Conservation (phyloP, 2,113 vertebrate species). For the Bujurquina vittata region DNA sequence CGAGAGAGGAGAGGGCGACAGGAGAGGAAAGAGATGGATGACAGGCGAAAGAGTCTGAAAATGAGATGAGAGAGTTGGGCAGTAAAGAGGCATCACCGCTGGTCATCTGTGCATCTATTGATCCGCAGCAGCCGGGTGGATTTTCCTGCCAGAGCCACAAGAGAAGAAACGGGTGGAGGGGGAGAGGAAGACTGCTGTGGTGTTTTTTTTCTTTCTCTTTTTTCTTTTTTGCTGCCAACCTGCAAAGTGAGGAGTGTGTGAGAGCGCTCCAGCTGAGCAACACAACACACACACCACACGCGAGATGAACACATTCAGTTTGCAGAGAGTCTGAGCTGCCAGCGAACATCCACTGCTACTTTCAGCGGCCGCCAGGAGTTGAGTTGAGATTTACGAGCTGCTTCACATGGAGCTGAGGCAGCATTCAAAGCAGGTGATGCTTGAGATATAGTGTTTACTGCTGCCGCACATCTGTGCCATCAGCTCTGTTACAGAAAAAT, state of each 20-base stretch:
- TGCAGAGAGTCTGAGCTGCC: constrained; percentile 22
- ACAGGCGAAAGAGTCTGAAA: neutral
- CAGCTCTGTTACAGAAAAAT: neutral
- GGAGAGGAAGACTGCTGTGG: neutral
- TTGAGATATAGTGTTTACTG: neutral
- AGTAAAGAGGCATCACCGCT: constrained; percentile 9
- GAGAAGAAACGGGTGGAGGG: neutral
- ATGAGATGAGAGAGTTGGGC: constrained; percentile 26
- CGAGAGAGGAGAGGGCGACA: neutral
- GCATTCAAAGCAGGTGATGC: constrained; percentile 16
- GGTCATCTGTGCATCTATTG: constrained; percentile 4
- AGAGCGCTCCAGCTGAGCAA: constrained; percentile 41
- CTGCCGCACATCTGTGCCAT: neutral
- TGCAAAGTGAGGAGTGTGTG: constrained; percentile 28
- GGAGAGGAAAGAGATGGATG: constrained; percentile 13
- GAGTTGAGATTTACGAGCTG: constrained; percentile 9
- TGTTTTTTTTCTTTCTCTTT: neutral
- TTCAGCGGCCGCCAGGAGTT: constrained; percentile 33
- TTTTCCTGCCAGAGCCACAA: neutral
- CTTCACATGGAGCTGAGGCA: neutral
- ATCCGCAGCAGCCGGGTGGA: constrained; percentile 4
- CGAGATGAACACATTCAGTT: constrained; percentile 29
- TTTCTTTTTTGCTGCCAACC: neutral
- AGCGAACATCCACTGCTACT: constrained; percentile 31
- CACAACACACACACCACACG: constrained; percentile 24